These are phyloP conservation scores for Lepas anatifera DNA, from an alignment of 2,888 invertebrate species.

Conservation along the genomic window DNA sequence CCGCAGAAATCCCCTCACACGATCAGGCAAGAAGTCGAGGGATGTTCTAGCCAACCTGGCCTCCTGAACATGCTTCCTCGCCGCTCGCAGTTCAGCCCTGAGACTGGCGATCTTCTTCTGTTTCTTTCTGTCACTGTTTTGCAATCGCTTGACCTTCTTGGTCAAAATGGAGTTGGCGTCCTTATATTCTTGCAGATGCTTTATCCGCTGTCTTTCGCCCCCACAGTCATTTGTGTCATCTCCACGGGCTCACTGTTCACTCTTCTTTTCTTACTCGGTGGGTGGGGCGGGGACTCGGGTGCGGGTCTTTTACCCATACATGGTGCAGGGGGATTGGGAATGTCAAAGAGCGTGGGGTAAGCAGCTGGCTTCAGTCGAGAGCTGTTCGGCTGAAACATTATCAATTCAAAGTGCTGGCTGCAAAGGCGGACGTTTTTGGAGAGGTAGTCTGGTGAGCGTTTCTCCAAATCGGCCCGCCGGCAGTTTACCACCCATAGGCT, in stretches of 20 bases:
- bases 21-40: not conserved
- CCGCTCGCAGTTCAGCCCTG: not conserved
- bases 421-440: not conserved
- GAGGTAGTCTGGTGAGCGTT: not conserved
- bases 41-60: not conserved
- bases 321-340: not conserved
- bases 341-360: not conserved
- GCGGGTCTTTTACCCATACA: not conserved
- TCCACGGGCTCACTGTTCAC: not conserved
- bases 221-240: not conserved
- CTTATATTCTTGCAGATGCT: no score
- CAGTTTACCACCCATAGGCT: not conserved
- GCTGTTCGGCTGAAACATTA: not conserved
- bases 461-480: not conserved
- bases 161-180: not conserved
- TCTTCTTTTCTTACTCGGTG: not conserved
- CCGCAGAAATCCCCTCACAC: not conserved
- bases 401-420: not conserved
- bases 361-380: not conserved
- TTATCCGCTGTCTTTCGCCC: not conserved
- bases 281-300: not conserved
- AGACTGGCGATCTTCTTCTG: no score
- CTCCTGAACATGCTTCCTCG: not conserved
- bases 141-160: not conserved
- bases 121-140: not conserved